Evolutionary conservation across 2,797 vertebrate genomes (phyloP).

Genomic region (Helicolenus hilgendorfi): DNA sequence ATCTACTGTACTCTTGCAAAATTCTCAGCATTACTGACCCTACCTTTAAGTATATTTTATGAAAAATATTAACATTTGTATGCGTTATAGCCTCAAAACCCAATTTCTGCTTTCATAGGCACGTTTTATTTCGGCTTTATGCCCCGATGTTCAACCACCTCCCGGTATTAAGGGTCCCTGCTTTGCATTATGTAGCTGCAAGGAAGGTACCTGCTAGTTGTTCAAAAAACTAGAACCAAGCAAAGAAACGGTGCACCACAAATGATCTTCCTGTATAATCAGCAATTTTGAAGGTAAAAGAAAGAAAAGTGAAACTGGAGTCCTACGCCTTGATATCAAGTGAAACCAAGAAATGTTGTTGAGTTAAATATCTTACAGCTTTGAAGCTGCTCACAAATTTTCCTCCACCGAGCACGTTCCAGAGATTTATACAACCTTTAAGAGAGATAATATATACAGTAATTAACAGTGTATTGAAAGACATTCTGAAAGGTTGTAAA

Average conservation of each 20-base stretch:
- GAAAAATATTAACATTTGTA: background rate
- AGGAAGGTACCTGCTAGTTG: slow-evolving; percentile 8
- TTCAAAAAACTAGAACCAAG: slow-evolving; percentile 42
- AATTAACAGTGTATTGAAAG: slow-evolving; percentile 27
- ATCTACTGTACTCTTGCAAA: background rate
- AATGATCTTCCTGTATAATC: slow-evolving; percentile 25
- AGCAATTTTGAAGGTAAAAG: slow-evolving; percentile 13
- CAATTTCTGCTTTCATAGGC: background rate
- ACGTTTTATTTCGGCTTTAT: slow-evolving; percentile 16
- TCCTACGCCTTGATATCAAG: background rate
- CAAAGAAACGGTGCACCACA: slow-evolving; percentile 11
- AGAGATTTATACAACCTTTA: slow-evolving; percentile 86
- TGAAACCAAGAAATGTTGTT: background rate
- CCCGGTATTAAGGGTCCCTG: background rate
- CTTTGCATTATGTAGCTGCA: slow-evolving; percentile 38
- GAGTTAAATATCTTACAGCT: slow-evolving; percentile 79
- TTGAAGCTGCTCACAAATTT: slow-evolving; percentile 83
- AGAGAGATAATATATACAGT: slow-evolving; percentile 41
- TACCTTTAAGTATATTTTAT: background rate
- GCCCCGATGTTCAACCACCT: background rate
- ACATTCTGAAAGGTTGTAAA: slow-evolving; percentile 9
- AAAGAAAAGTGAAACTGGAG: background rate
- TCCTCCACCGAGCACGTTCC: slow-evolving; percentile 83
- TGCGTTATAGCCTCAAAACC: background rate
- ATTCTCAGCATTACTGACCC: background rate